Evolutionary conservation across 2,888 invertebrate genomes (phyloP).

Genomic region (Hydrotaea cyrtoneurina): DNA sequence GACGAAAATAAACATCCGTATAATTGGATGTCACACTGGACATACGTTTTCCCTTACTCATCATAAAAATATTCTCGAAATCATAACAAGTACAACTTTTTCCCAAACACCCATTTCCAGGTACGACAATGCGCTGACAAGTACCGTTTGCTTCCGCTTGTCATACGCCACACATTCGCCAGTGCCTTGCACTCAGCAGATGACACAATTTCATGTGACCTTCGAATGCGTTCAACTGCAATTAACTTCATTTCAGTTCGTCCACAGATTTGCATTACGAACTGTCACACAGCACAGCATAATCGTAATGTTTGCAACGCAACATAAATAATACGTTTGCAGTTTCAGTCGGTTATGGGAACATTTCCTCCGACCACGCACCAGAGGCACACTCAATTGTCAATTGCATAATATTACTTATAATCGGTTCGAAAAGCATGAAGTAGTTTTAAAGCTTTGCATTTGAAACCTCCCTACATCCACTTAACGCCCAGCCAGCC

Average conservation of each 20-base stretch:
- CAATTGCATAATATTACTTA: slow-evolving; percentile 53
- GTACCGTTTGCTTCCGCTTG: too few relatives aligned
- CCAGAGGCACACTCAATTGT: slow-evolving; percentile 33
- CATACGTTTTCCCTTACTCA: too few relatives aligned
- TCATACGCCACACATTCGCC: too few relatives aligned
- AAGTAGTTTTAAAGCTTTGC: slow-evolving; percentile 23
- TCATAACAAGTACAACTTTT: too few relatives aligned
- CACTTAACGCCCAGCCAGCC: slow-evolving; percentile 18
- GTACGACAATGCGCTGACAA: too few relatives aligned
- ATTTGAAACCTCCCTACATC: slow-evolving; percentile 45
- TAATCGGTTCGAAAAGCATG: slow-evolving; percentile 50
- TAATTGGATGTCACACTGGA: too few relatives aligned
- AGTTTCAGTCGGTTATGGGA: neutral
- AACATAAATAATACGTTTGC: slow-evolving; percentile 23
- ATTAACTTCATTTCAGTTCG: slow-evolving; percentile 36
- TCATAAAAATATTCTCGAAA: too few relatives aligned
- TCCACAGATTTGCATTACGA: slow-evolving; percentile 13
- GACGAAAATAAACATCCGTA: too few relatives aligned
- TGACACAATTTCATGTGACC: slow-evolving; percentile 29
- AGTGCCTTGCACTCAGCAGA: neutral
- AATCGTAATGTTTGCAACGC: neutral
- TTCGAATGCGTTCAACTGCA: slow-evolving; percentile 36
- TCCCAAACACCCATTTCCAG: too few relatives aligned
- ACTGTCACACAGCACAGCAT: slow-evolving; percentile 16
- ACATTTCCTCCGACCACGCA: slow-evolving; percentile 18